Conservation (phyloP, 2,797 vertebrate genomes). For the Argyrosomus regius region DNA sequence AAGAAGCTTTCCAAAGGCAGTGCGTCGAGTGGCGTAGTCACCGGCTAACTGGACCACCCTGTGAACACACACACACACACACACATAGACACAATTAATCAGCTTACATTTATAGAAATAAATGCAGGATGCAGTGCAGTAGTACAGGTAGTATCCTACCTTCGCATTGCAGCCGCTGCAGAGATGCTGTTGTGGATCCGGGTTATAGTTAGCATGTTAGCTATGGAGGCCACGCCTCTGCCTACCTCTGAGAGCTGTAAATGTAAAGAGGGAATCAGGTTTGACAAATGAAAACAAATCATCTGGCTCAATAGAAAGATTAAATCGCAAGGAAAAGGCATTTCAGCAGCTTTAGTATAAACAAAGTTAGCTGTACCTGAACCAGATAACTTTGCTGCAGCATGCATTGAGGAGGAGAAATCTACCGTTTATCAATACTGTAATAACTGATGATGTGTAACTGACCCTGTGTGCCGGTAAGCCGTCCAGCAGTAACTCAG, state of each 20-base stretch:
- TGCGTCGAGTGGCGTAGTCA: constrained; percentile 86
- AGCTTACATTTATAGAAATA: constrained; percentile 6
- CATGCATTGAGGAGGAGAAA: neutral
- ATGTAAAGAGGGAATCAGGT: constrained; percentile 2
- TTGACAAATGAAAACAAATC: neutral
- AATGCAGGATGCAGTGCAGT: neutral
- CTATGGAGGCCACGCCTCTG: constrained; percentile 89
- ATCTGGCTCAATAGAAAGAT: neutral
- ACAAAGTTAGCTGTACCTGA: neutral
- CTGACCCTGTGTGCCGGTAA: constrained; percentile 86
- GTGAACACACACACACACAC: constrained; percentile 27
- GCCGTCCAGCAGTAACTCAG: constrained; percentile 90
- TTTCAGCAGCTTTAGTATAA: neutral
- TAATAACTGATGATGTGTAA: neutral
- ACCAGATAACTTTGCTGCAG: neutral
- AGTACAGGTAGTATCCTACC: constrained; percentile 73
- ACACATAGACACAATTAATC: constrained; percentile 27
- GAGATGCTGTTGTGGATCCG: constrained; percentile 89
- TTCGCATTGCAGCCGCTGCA: constrained; percentile 89
- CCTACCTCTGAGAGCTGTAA: constrained; percentile 89
- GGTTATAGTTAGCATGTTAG: constrained; percentile 90
- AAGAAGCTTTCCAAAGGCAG: constrained; percentile 89
- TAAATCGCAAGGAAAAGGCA: neutral
- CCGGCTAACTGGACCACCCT: constrained; percentile 88
- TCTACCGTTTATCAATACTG: neutral